phyloP scores from a whole-genome alignment of 2,888 invertebrate species.

The Hydrotaea diabolus region DNA sequence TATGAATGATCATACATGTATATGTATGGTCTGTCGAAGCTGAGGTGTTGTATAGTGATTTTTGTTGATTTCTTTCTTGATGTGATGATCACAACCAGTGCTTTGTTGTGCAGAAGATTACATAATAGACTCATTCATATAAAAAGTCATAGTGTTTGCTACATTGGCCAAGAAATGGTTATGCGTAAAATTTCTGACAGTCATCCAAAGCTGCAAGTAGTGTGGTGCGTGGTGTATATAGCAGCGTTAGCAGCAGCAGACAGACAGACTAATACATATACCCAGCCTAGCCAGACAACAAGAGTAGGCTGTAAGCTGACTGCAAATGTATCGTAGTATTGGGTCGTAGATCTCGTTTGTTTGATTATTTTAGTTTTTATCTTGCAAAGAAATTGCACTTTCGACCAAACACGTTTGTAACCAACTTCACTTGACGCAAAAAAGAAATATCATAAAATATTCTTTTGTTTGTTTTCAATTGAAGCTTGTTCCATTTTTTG shows the following conservation, averaged over 20 bases:
- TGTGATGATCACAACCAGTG: background rate
- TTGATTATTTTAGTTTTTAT: slow-evolving; percentile 19
- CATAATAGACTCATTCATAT: background rate
- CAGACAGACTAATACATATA: slow-evolving; percentile 28
- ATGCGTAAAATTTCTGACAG: slow-evolving; percentile 36
- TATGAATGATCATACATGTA: too few relatives aligned
- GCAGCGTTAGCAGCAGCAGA: background rate
- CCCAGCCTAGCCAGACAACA: slow-evolving; percentile 9
- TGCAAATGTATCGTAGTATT: slow-evolving; percentile 2
- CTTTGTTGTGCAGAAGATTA: background rate
- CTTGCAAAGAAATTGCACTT: slow-evolving; percentile 59
- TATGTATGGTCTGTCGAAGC: background rate
- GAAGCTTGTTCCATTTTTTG: slow-evolving; percentile 43
- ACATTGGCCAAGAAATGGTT: slow-evolving; percentile 48
- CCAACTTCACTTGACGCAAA: background rate
- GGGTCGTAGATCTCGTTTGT: slow-evolving; percentile 15
- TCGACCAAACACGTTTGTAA: slow-evolving; percentile 52
- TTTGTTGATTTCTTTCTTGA: background rate
- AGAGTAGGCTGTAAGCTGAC: background rate
- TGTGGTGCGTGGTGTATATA: slow-evolving; percentile 12
- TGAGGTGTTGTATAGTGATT: background rate
- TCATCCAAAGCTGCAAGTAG: slow-evolving; percentile 39
- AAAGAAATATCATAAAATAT: slow-evolving; percentile 32
- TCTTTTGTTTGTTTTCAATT: slow-evolving; percentile 32
- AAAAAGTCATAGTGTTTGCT: slow-evolving; percentile 1